Evolutionary conservation across 1,140 invertebrate genomes (phyloP), one percentile per base, ranked within the genome.

Genomic region (Orius insidiosus): DNA sequence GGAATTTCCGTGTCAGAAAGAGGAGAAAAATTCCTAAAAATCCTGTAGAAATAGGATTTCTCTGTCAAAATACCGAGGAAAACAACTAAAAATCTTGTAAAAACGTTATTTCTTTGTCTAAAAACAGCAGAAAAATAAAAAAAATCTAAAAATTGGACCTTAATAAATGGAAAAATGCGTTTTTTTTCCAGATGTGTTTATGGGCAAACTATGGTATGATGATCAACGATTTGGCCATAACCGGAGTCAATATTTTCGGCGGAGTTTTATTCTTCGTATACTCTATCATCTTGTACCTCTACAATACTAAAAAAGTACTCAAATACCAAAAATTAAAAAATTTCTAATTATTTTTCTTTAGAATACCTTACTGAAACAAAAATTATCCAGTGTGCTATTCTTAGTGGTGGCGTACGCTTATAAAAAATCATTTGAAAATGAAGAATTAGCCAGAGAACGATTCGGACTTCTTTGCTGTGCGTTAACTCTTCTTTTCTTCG

Each of bases 401-500:
- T 24, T 24, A 24, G 24, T 24, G 24, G 24, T 24, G 3, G 24
- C 24, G 7, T 24, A 24, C 10, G 45, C 38, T 5, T 50, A 50
- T 19, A 48, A 19, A 13, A 39, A 47, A 9, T 45, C 48, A 16
- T 46, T 54, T n/a, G 30, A 30, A 9, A 53, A 56, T 31, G 24
- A 35, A 5, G 50, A 49, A 2, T 38, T 52, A 19, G 54, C 56
- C 38, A 51, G 54, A 38, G 45, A 54, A 45, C 45, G 54, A 47
- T 32, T 62, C 66, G 81, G 80, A 45, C 60, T 79, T 10, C 58
- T 80, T 16, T 78, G 80, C 52, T 81, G 78, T 55, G 55, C 68
- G 31, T 63, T 85, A 5, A 83, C 81, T 8, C 68, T 86, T 36
- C 54, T 81, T 36, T 85, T 83, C 53, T 81, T 85, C 60, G 79